Evolutionary conservation across 2,113 vertebrate genomes (phyloP).

Genomic region (Etheostoma spectabile): DNA sequence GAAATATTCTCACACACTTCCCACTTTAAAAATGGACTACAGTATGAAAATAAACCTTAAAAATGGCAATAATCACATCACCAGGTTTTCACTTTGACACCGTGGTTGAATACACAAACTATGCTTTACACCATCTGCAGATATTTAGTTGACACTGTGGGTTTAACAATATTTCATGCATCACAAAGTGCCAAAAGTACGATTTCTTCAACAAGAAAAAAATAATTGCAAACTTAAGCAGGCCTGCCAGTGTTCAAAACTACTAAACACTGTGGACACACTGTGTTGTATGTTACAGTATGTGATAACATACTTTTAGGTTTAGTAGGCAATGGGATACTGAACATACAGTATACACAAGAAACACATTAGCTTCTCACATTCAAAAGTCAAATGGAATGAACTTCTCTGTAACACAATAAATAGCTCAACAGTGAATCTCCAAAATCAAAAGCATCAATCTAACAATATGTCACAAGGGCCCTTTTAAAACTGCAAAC

Average conservation of each 20-base stretch:
- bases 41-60: conserved; percentile 53
- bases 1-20: conserved; percentile 53
- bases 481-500: conserved; percentile 35
- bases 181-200: conserved; percentile 47
- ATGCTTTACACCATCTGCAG: conserved; percentile 41
- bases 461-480: conserved; percentile 56
- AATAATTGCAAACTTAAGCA: conserved; percentile 1
- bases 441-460: conserved; percentile 52
- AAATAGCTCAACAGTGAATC: conserved; percentile 51
- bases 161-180: conserved; percentile 64
- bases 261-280: conserved; percentile 22
- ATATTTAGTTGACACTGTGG: conserved; percentile 26
- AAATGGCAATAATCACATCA: conserved; percentile 49
- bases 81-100: conserved; percentile 27
- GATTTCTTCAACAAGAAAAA: conserved; percentile 28
- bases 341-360: conserved; percentile 56
- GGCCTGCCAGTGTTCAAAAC: conserved; percentile 11
- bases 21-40: conserved; percentile 58
- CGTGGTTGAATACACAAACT: conserved; percentile 44
- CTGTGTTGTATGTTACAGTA: conserved; percentile 6
- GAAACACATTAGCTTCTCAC: conserved; percentile 59
- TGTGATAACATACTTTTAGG: conserved; percentile 25
- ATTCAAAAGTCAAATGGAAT: conserved; percentile 83
- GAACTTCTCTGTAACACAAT: conserved; percentile 71
- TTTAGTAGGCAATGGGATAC: conserved; percentile 8